Evolutionary conservation across 2,888 invertebrate genomes (phyloP).

Genomic region (Ichneumoninae sp.): DNA sequence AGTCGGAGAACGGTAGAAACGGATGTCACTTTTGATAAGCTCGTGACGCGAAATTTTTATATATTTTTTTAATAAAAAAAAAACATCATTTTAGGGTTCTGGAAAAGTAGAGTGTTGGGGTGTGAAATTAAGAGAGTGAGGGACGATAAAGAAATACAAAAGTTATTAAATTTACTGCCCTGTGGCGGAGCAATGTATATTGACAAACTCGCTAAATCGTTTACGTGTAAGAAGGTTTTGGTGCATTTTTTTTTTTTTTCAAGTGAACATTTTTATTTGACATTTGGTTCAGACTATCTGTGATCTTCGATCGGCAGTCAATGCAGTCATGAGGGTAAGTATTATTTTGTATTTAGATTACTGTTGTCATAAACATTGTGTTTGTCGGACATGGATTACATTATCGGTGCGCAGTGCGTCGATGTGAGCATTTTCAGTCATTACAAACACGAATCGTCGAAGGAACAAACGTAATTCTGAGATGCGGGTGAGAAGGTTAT

Average conservation of each 20-base stretch:
- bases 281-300: not conserved
- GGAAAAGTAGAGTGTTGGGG: not conserved
- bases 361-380: not conserved
- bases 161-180: not conserved
- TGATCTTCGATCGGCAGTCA: not conserved
- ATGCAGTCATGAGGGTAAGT: conserved; percentile 1
- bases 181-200: not conserved
- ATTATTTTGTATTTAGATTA: not conserved
- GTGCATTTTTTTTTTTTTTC: not conserved
- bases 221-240: not conserved
- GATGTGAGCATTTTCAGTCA: no score
- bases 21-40: conserved; percentile 11
- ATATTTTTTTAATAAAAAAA: not conserved
- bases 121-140: not conserved
- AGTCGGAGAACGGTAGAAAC: conserved; percentile 19
- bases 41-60: not conserved
- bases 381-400: not conserved
- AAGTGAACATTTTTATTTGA: not conserved
- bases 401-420: no score
- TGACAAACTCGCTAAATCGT: not conserved
- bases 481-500: no score
- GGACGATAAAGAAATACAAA: not conserved
- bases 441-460: no score
- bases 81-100: not conserved
- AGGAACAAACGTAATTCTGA: no score